Evolutionary conservation across 92 coral and sea anemone genomes (phyloP).

Genomic region (Desmophyllum pertusum): DNA sequence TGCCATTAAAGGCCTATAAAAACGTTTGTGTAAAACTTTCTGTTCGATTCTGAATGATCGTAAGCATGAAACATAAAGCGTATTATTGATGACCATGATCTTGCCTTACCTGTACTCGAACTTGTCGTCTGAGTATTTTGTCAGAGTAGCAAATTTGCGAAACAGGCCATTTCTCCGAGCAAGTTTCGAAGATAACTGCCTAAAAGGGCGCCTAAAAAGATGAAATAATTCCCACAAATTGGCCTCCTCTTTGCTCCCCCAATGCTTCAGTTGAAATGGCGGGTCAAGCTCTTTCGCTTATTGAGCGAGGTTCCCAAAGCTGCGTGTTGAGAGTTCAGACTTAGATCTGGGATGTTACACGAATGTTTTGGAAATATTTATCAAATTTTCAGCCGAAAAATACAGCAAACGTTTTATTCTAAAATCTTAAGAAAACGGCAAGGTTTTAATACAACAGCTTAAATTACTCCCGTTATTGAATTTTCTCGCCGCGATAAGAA

Average conservation of each 20-base stretch:
- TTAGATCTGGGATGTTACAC: background rate
- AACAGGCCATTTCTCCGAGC: constrained; percentile 38
- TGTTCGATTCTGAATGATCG: too few species aligned
- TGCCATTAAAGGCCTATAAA: too few species aligned
- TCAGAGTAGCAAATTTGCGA: constrained; percentile 88
- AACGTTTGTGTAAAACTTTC: too few species aligned
- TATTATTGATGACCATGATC: too few species aligned
- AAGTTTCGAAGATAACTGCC: background rate
- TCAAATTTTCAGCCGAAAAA: background rate
- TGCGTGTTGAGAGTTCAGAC: background rate
- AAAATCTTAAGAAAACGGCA: background rate
- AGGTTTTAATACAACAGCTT: background rate
- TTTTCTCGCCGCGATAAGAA: background rate
- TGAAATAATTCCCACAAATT: background rate
- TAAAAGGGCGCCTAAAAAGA: background rate
- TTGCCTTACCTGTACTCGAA: constrained; percentile 88
- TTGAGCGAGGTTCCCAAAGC: constrained; percentile 38
- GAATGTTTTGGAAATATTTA: background rate
- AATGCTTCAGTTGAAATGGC: background rate
- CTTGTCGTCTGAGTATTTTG: constrained; percentile 80
- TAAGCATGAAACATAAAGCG: too few species aligned
- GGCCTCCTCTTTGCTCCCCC: background rate
- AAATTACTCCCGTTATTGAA: background rate
- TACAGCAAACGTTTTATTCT: background rate
- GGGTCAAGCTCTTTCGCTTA: background rate